Conservation (phyloP, 2,888 invertebrate genomes). For the Micoletzkya japonica region DNA sequence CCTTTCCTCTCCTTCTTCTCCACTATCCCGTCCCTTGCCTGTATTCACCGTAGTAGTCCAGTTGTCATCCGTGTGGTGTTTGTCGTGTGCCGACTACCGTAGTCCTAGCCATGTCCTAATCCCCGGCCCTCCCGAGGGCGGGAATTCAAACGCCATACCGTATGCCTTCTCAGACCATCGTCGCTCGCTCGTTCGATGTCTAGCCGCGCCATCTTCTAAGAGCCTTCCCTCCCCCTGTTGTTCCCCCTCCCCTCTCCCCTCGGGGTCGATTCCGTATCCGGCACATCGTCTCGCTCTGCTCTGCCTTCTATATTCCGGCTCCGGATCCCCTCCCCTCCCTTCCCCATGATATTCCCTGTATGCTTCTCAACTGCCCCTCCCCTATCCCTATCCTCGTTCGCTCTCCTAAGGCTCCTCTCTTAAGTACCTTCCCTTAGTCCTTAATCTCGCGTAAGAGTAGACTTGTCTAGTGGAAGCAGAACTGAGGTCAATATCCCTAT, state of each 20-base stretch:
- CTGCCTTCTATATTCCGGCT: not conserved
- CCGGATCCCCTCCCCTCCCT: not conserved
- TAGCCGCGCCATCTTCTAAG: constrained; percentile 14
- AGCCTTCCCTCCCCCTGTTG: not conserved
- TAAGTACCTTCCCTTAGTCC: too few species aligned
- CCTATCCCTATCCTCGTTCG: too few species aligned
- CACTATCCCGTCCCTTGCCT: not conserved
- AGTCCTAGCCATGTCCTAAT: not conserved
- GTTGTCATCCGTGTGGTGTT: not conserved
- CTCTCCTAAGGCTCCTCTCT: too few species aligned
- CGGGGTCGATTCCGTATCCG: not conserved
- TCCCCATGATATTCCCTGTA: not conserved
- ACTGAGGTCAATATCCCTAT: too few species aligned
- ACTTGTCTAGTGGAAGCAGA: too few species aligned
- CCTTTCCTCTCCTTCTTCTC: not conserved
- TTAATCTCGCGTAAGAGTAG: too few species aligned
- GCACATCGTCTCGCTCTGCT: not conserved
- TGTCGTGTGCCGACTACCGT: not conserved
- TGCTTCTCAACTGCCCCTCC: constrained; percentile 35
- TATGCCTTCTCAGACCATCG: not conserved
- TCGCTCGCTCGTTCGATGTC: constrained; percentile 14
- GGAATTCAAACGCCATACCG: too few species aligned
- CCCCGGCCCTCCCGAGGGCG: not conserved
- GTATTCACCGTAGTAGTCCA: not conserved
- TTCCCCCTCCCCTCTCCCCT: not conserved